Base-by-base conservation (phyloP, 2,797 vertebrate genomes). In the Coluber constrictor region DNA sequence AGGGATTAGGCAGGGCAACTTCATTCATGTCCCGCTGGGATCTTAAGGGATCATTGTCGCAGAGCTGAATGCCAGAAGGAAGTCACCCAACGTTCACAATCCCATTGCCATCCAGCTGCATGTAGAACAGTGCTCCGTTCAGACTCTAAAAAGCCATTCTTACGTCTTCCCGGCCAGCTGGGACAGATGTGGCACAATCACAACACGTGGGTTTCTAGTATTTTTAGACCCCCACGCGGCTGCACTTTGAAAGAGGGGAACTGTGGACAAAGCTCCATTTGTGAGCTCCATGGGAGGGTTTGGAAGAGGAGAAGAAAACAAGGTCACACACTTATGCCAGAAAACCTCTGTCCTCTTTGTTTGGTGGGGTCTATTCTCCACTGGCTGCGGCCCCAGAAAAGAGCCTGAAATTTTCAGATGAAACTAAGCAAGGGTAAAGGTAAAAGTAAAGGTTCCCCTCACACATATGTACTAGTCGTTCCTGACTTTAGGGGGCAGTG, bases 71-170 rank as follows among this genome's bases (percentile, higher is more conserved):
- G 87, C 96, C 95, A 95, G 96, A 96, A 96, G 96, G 95, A 97
- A 97, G 96, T 90, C 95, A 32, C 93, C 60, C 91, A 93, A 93
- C 60, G 15, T 92, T 93, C 51, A 32, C 92, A 94, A 96, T 43
- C 96, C 97, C 97, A 97, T 97, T 97, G 97, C 95, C 95, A 91
- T 0, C 90, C 98, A 98, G 97, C 97, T 97, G 98, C 96, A 90
- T 95, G 83, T 86, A 97, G 94, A 98, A 98, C 97, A 98, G 97
- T 96, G 57, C 97, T 94, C 96, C 95, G 96, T 98, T 98, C 96
- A 97, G 97, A 60, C 95, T 88, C 95, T 54, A 95, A 96, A n/a
- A 96, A 97, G 94, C 96, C 93, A 92, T 90, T 91, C 94, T 70
- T 96, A 93, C 66, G 96, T 92, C 92, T 92, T 96, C 95, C 95